phyloP scores from a whole-genome alignment of 2,888 invertebrate species.

The Rapana venosa region DNA sequence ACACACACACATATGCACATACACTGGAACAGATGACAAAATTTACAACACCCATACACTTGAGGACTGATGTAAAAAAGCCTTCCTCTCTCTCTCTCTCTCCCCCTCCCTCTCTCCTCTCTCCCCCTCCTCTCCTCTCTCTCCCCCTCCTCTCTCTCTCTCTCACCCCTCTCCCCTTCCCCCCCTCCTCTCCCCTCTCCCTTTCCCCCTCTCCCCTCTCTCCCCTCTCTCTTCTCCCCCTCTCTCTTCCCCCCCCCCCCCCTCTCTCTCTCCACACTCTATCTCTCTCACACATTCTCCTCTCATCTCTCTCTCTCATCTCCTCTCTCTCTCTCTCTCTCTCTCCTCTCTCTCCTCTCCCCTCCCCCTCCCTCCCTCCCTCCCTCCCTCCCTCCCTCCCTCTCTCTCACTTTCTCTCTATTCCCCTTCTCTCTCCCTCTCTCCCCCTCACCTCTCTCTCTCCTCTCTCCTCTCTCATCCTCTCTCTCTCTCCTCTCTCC shows the following conservation, averaged over 20 bases:
- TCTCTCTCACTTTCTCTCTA: not conserved
- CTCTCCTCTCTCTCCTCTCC: not conserved
- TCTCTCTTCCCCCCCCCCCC: not conserved
- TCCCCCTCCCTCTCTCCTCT: not conserved
- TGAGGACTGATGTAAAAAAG: not conserved
- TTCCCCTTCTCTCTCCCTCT: not conserved
- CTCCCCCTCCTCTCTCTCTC: not conserved
- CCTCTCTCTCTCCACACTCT: not conserved
- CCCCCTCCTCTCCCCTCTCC: not conserved
- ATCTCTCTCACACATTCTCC: too few relatives aligned
- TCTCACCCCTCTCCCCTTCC: not conserved
- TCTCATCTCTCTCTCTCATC: not conserved
- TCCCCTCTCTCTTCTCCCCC: conserved; percentile 9
- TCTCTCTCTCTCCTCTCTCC: conserved; percentile 25
- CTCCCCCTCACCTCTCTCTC: conserved; percentile 22
- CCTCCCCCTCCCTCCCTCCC: not conserved
- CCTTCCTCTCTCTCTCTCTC: not conserved
- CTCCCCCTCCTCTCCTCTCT: not conserved
- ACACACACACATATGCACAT: not conserved
- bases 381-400: not conserved
- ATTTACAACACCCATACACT: not conserved
- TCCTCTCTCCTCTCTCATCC: conserved; percentile 12
- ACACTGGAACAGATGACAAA: not conserved
- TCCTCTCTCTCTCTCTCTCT: not conserved
- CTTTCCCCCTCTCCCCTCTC: conserved; percentile 17